phyloP scores from a whole-genome alignment of 2,888 invertebrate genomes.

The Gymnosoma rotundatum region DNA sequence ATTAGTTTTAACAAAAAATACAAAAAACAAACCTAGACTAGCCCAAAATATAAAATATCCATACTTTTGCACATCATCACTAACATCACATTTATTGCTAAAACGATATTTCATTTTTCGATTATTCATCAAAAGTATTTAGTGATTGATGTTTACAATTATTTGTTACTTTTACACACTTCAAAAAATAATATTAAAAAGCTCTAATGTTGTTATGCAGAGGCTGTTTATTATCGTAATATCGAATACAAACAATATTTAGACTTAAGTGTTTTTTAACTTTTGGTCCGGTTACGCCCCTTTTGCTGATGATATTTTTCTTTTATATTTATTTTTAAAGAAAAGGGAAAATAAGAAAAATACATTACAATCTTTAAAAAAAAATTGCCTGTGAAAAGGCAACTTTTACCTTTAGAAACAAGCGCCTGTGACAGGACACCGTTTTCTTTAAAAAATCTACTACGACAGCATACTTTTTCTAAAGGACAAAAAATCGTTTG shows the following conservation, averaged over 20 bases:
- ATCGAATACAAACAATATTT: constrained; percentile 64
- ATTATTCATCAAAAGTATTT: constrained; percentile 56
- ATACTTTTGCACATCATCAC: background rate
- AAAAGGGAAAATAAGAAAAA: too few relatives aligned
- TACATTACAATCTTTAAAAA: too few relatives aligned
- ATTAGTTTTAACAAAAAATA: background rate
- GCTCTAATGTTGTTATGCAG: background rate
- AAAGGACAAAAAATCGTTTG: too few relatives aligned
- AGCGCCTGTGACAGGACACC: too few relatives aligned
- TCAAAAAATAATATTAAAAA: constrained; percentile 1
- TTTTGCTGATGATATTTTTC: background rate
- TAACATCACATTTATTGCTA: background rate
- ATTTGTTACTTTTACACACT: constrained; percentile 17
- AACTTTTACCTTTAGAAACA: too few relatives aligned
- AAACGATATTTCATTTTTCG: constrained; percentile 32
- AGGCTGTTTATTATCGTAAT: constrained; percentile 63
- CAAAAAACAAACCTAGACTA: background rate
- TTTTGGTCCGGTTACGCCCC: constrained; percentile 10
- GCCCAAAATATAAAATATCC: background rate
- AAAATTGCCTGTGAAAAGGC: too few relatives aligned
- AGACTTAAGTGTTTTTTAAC: constrained; percentile 21
- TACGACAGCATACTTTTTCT: too few relatives aligned
- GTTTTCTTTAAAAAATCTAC: too few relatives aligned
- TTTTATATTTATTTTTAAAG: too few relatives aligned
- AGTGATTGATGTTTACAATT: constrained; percentile 39